phyloP scores from a whole-genome alignment of 2,113 vertebrate genomes.

The Helogale parvula region DNA sequence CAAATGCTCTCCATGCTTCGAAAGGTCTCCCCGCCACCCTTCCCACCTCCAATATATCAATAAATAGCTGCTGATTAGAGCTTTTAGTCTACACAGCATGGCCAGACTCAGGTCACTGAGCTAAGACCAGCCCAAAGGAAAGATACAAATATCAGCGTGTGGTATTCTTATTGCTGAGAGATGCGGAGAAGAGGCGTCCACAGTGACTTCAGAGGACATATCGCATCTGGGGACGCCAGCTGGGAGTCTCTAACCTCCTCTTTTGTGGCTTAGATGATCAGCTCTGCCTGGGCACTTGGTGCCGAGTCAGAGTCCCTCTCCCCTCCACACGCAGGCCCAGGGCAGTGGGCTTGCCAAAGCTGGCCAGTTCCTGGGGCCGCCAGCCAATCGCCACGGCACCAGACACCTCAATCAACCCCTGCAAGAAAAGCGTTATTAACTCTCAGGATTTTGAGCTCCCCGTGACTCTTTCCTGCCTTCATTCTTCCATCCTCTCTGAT shows the following conservation, averaged over 20 bases:
- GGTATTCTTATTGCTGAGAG: neutral
- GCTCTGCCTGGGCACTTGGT: neutral
- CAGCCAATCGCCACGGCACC: neutral
- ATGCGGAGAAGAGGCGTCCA: neutral
- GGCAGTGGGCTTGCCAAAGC: neutral
- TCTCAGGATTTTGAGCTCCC: neutral
- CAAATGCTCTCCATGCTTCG: neutral
- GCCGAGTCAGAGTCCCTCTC: neutral
- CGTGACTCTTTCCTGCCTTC: neutral
- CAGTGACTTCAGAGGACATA: neutral
- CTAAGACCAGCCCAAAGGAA: neutral
- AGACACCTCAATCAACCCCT: neutral
- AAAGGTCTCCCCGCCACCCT: neutral
- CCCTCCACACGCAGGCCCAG: accelerated
- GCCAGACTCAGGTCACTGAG: neutral
- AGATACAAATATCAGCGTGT: neutral
- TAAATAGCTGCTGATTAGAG: neutral
- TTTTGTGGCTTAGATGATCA: neutral
- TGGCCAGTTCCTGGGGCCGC: neutral
- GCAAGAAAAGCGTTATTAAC: neutral
- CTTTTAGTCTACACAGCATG: neutral
- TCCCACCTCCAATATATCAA: no score
- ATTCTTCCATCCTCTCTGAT: neutral
- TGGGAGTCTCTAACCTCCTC: neutral
- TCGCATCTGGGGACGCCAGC: neutral